A percentile compares a stretch with the other conserved stretches of the same genome.
Conservation (phyloP, 1,140 invertebrate genomes). For the Aphidius ervi region DNA sequence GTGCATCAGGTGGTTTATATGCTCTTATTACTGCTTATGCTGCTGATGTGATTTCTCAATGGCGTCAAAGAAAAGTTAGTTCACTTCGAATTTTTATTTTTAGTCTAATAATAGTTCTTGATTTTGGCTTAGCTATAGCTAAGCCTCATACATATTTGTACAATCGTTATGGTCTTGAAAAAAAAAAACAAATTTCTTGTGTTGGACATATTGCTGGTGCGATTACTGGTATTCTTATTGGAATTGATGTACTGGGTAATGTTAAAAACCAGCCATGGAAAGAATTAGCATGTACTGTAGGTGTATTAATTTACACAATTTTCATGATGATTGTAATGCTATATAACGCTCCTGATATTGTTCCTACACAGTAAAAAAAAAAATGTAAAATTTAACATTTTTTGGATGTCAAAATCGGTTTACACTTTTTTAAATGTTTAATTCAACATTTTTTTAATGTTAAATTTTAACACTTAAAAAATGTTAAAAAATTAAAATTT, state of each 20-base stretch:
- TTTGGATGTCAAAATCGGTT: too few species aligned
- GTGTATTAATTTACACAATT: conserved; percentile 69
- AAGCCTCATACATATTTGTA: conserved; percentile 52
- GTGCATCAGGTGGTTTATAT: conserved; percentile 95
- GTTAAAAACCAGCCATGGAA: conserved; percentile 83
- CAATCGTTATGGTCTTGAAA: conserved; percentile 65
- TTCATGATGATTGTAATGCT: conserved; percentile 73
- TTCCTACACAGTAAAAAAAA: too few species aligned
- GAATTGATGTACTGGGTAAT: conserved; percentile 87
- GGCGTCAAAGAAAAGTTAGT: conserved; percentile 87
- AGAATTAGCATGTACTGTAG: conserved; percentile 76
- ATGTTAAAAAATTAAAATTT: too few species aligned
- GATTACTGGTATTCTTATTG: conserved; percentile 84
- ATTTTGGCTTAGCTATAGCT: conserved; percentile 80
- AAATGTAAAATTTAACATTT: too few species aligned
- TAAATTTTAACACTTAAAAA: too few species aligned
- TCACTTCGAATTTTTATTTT: conserved; percentile 75
- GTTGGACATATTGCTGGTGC: conserved; percentile 86
- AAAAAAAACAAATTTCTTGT: conserved; percentile 74
- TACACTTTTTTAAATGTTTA: too few species aligned
- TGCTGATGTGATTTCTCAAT: conserved; percentile 94
- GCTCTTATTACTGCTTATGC: conserved; percentile 92
- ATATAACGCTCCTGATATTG: conserved; percentile 58
- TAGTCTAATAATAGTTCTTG: conserved; percentile 66
- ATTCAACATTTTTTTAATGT: too few species aligned